Evolutionary conservation across 2,888 invertebrate genomes (phyloP), one percentile per base, ranked within the genome.

Genomic region (Cynaeus angustus): DNA sequence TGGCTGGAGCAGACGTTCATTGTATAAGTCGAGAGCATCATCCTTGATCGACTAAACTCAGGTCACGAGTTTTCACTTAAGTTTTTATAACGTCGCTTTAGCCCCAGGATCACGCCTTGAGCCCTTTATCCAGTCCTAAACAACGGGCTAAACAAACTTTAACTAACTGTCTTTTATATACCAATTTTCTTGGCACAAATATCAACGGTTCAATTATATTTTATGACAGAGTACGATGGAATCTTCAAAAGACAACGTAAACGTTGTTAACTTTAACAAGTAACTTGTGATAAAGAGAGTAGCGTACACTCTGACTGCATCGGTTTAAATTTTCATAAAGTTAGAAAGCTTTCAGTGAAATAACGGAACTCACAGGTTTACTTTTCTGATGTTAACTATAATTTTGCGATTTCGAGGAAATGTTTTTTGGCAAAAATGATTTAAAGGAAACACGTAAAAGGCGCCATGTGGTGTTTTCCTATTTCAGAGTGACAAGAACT

Each of bases 31-130:
- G 68, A 53, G 46, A 33, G 33, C 33, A 37, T 46, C 37, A 61
- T 48, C 37, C 33, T 26, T 50, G 61, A 61, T 52, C 46, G 59
- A 14, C 30, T 30, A 28, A 66, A 70, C 70, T 45, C 70, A 59
- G 66, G 66, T 70, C 70, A 70, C 70, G 70, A 70, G 46, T 66
- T 53, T 70, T 70, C 70, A 66, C 70, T 70, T 61, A 66, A 70
- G 70, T 66, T 70, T 70, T 70, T 61, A 70, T 70, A 66, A 70
- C 37, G 48, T 45, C 46, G 45, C 65, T 50, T 46, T 30, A 59
- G 48, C 46, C 37, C 16, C 53, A 10, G 43, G 58, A 53, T 66
- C 66, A 70, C 43, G 65, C 70, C 61, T 45, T 66, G 66, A 70
- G 52, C 70, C 66, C 46, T 53, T 69, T 37, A 59, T 70, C 70